Conservation (phyloP, 2,113 vertebrate genomes). For the Scolopax mira region DNA sequence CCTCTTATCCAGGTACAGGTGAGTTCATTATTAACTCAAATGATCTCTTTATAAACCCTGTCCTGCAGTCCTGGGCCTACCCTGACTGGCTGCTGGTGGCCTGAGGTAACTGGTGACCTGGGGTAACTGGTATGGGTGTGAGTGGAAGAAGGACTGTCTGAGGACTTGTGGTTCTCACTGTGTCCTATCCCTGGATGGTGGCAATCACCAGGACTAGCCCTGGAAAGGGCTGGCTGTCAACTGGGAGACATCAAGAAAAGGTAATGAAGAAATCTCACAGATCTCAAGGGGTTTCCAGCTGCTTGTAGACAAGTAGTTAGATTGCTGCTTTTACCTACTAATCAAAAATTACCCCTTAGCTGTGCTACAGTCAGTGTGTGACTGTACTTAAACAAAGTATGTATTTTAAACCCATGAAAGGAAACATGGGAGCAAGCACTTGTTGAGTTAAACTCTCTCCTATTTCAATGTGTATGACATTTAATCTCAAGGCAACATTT, state of each 20-base stretch:
- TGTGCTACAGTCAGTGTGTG: not conserved
- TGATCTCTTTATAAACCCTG: not conserved
- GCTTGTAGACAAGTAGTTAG: not conserved
- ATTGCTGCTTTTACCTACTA: not conserved
- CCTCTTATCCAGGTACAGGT: not conserved
- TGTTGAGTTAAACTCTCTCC: not conserved
- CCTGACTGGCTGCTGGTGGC: not conserved
- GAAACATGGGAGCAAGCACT: not conserved
- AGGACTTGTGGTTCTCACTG: fast-evolving
- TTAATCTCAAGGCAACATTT: not conserved
- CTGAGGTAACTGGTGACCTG: not conserved
- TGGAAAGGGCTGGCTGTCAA: not conserved
- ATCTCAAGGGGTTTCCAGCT: not conserved
- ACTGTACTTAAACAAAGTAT: not conserved
- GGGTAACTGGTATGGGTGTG: not conserved
- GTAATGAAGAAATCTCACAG: fast-evolving
- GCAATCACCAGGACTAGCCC: not conserved
- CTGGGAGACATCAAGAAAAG: not conserved
- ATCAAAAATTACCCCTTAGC: not conserved
- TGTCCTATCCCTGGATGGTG: not conserved
- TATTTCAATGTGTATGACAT: not conserved
- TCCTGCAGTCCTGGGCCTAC: not conserved
- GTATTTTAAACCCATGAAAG: not conserved
- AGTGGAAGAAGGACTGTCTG: not conserved
- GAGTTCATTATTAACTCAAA: not conserved